A percentile compares a stretch with the other conserved stretches of the same genome.
Evolutionary conservation across 2,113 vertebrate genomes (phyloP).

Genomic region (Isichthys henryi): DNA sequence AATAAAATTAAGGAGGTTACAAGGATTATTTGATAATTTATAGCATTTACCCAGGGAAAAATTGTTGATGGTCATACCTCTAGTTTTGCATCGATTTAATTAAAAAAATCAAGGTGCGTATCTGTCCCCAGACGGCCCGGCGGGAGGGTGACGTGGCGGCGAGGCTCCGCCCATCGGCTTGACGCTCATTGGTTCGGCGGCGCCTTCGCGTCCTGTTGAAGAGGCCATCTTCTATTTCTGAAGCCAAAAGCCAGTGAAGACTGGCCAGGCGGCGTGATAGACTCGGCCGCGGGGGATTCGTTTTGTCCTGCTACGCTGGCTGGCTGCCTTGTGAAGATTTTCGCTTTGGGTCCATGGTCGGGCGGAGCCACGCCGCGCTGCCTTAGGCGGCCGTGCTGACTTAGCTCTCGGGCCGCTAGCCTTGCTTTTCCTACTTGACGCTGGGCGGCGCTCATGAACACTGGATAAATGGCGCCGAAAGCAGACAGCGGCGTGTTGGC

Average conservation of each 20-base stretch:
- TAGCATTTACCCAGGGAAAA: background rate
- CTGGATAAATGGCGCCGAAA: conserved; percentile 98
- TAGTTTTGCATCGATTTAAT: background rate
- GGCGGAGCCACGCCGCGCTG: background rate
- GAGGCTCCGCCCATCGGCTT: background rate
- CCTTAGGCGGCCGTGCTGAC: background rate
- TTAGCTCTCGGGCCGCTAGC: background rate
- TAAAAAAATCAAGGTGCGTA: background rate
- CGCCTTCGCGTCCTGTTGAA: background rate
- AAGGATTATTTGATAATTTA: background rate
- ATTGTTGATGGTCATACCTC: background rate
- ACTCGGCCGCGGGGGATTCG: background rate
- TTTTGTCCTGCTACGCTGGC: background rate
- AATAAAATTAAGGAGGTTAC: background rate
- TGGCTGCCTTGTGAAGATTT: background rate
- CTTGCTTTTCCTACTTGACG: conserved; percentile 50
- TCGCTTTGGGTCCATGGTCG: too few relatives aligned
- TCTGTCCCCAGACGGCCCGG: background rate
- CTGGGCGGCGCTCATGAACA: conserved; percentile 78
- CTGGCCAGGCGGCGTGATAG: background rate
- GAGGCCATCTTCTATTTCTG: conserved; percentile 17
- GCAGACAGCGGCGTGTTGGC: conserved; percentile 80
- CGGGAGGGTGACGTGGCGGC: background rate
- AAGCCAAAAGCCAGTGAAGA: background rate
- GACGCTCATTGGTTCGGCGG: background rate